Evolutionary conservation across 2,113 vertebrate genomes (phyloP).

Genomic region (Anhinga anhinga): DNA sequence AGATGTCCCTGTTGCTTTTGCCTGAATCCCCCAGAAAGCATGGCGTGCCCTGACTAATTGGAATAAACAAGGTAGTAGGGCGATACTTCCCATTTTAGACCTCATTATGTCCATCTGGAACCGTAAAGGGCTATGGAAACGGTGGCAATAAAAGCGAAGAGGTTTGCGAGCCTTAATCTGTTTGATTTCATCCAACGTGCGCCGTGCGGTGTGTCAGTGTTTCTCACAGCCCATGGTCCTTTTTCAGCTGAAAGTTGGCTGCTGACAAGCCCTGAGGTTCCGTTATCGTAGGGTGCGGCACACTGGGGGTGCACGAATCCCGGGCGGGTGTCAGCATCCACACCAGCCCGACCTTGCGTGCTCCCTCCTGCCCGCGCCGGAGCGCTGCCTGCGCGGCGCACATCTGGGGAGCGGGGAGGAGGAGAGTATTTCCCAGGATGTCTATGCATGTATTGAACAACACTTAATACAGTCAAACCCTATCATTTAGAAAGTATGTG

Average conservation of each 20-base stretch:
- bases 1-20: slow-evolving; percentile 22
- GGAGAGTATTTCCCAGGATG: background rate
- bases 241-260: background rate
- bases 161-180: background rate
- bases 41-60: background rate
- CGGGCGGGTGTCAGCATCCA: background rate
- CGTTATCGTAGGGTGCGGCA: background rate
- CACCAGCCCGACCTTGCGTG: background rate
- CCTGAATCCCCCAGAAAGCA: background rate
- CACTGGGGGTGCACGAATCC: background rate
- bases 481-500: slow-evolving; percentile 51
- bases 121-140: background rate
- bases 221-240: background rate
- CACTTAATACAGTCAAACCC: slow-evolving; percentile 44
- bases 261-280: background rate
- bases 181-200: background rate
- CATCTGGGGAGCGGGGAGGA: background rate
- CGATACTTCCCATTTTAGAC: background rate
- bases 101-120: background rate
- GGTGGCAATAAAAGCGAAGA: background rate
- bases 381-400: background rate
- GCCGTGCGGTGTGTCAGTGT: background rate
- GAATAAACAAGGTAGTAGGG: background rate
- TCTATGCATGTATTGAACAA: background rate
- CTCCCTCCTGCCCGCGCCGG: background rate